Base-by-base conservation (phyloP, 2,888 invertebrate genomes). In the Drosophila meridiana region DNA sequence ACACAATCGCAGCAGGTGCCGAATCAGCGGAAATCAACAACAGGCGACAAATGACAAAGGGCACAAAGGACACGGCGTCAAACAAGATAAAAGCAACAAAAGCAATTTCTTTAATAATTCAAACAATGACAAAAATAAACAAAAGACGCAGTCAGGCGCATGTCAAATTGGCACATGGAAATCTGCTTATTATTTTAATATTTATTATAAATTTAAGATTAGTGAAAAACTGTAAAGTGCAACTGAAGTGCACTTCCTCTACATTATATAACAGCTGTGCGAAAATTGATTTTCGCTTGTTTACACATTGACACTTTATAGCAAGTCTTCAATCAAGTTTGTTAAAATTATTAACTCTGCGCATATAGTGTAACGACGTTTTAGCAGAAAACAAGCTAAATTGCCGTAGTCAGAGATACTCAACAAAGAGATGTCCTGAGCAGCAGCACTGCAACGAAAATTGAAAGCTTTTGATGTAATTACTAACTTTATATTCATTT, bases 261-360 rank as follows among this genome's bases (percentile, higher is more conserved):
- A 66, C 67, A 79, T 73, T 82, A 20, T 65, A 48, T 65, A 63
- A 40, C 48, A 36, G 40, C 38, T 11, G 45, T 36, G 52, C 34
- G 36, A 55, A 76, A 73, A 71, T 73, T 65, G 45, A 71, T 69
- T 74, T 78, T 87, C 65, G 36, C 52, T 71, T 87, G 69, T 76
- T 73, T 79, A 59, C 62, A 11, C 32, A 47, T 38, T 26, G 30
- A 52, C 48, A 52, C 65, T 28, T 67, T 56, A 13, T n/a, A 38
- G n/a, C 26, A 43, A 55, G 32, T 42, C 60, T 47, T 48, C 7
- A 34, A 30, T 64, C 50, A 59, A 69, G 74, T 74, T 64, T 36
- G 50, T 30, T 47, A 40, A 14, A 43, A 59, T 32, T 47, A 42
- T 36, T 9, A 20, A n/a, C 28, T 38, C 1, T 14, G 2, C 20